Conservation (phyloP, 2,797 vertebrate genomes). For the Zonotrichia albicollis region DNA sequence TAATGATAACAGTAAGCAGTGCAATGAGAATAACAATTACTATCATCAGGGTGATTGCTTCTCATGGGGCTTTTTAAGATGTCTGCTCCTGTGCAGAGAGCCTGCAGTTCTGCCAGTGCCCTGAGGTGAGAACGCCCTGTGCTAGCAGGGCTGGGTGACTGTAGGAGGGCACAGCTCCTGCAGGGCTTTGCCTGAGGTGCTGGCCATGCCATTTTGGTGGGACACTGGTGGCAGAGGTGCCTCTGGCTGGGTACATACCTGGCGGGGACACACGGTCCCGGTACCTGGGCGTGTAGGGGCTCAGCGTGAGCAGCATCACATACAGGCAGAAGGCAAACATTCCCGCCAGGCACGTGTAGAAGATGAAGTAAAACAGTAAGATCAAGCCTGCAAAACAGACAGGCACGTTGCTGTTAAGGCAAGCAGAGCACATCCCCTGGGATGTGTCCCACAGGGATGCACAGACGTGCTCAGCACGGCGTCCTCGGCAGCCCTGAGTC, state of each 20-base stretch:
- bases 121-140: background rate
- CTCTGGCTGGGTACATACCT: constrained; percentile 76
- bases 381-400: constrained; percentile 84
- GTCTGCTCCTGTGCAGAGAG: background rate
- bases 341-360: constrained; percentile 91
- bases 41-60: background rate
- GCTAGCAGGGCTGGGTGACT: background rate
- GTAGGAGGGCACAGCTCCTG: background rate
- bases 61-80: background rate
- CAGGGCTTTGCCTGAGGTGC: background rate
- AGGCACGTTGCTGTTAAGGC: background rate
- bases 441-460: background rate
- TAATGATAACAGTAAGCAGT: background rate
- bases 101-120: background rate
- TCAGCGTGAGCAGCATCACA: constrained; percentile 91
- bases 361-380: constrained; percentile 90
- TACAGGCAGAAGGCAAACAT: constrained; percentile 95
- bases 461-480: background rate
- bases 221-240: background rate
- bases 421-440: background rate
- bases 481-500: background rate
- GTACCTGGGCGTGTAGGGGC: constrained; percentile 89
- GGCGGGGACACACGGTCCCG: constrained; percentile 93
- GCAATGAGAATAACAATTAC: background rate
- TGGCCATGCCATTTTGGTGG: rapidly evolving